Evolutionary conservation across 2,888 invertebrate species (phyloP).

Genomic region (Cactoblastis cactorum): DNA sequence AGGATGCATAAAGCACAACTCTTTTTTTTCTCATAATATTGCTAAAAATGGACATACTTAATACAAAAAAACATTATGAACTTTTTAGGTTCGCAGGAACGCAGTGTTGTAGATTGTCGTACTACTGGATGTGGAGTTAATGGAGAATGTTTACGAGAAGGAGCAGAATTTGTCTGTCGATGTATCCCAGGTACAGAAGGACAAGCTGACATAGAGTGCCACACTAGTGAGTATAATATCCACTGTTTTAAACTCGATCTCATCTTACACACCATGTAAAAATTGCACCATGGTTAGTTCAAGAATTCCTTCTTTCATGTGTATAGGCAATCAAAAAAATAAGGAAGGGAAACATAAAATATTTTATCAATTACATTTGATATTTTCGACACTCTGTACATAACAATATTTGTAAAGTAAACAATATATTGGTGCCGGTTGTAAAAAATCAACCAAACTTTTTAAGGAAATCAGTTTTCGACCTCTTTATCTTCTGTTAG

Average conservation of each 20-base stretch:
- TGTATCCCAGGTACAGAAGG: conserved; percentile 88
- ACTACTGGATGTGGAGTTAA: conserved; percentile 91
- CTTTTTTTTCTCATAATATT: too few species aligned
- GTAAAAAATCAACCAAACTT: conserved; percentile 18
- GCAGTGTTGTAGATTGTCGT: conserved; percentile 86
- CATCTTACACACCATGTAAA: conserved; percentile 62
- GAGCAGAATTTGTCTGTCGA: conserved; percentile 89
- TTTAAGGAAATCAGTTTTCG: neutral
- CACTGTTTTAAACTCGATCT: neutral
- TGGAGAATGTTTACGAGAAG: conserved; percentile 92
- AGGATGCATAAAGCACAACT: too few species aligned
- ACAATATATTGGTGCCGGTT: conserved; percentile 22
- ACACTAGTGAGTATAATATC: conserved; percentile 67
- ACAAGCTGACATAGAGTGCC: conserved; percentile 85
- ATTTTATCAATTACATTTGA: conserved; percentile 15
- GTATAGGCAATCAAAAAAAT: neutral
- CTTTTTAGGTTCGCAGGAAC: conserved; percentile 76
- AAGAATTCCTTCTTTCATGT: neutral
- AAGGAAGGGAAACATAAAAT: conserved; percentile 16
- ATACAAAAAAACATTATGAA: too few species aligned
- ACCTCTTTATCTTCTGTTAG: conserved; percentile 8
- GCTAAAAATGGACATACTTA: too few species aligned
- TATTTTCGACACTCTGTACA: conserved; percentile 32
- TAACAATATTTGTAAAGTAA: conserved; percentile 29
- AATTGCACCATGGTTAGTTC: conserved; percentile 58